Conservation (phyloP, 2,113 vertebrate species). For the Phylloscopus whistleri region DNA sequence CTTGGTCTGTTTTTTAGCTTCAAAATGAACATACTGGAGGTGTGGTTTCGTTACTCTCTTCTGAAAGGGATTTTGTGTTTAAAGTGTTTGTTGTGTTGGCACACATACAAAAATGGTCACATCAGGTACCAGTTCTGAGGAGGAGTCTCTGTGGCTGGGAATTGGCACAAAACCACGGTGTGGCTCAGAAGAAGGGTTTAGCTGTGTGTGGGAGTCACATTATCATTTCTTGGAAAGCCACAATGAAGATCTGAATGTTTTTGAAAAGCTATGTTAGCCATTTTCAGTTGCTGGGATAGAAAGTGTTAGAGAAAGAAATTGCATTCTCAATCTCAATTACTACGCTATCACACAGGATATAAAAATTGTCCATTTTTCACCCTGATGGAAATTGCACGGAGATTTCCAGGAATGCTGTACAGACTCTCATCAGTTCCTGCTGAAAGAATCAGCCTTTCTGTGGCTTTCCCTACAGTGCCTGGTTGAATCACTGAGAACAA, state of each 20-base stretch:
- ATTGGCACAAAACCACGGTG: not conserved
- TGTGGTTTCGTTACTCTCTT: not conserved
- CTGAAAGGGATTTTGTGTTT: constrained; percentile 25
- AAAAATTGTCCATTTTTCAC: constrained; percentile 55
- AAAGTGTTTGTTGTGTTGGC: constrained; percentile 1
- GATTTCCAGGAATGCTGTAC: constrained; percentile 58
- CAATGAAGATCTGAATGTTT: constrained; percentile 10
- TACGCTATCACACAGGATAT: constrained; percentile 27
- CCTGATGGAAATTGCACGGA: constrained; percentile 34
- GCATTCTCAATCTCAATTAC: constrained; percentile 54
- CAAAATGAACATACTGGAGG: constrained; percentile 6
- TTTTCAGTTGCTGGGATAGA: constrained; percentile 60
- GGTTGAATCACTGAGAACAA: not conserved
- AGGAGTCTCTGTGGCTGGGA: constrained; percentile 22
- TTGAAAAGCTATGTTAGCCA: constrained; percentile 35
- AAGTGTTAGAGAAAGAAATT: constrained; percentile 58
- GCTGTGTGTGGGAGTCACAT: not conserved
- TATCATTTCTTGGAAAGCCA: constrained; percentile 35
- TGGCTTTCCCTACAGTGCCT: not conserved
- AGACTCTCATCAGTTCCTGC: constrained; percentile 15
- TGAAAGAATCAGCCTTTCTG: constrained; percentile 30
- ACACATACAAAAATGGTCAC: not conserved
- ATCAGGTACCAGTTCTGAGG: not conserved
- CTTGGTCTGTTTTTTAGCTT: constrained; percentile 31
- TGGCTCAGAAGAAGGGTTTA: constrained; percentile 8